Percentiles rank a stretch among this genome's conserved stretches.
Conservation (phyloP, 2,113 vertebrate species). For the Microcebus lehilahytsara region DNA sequence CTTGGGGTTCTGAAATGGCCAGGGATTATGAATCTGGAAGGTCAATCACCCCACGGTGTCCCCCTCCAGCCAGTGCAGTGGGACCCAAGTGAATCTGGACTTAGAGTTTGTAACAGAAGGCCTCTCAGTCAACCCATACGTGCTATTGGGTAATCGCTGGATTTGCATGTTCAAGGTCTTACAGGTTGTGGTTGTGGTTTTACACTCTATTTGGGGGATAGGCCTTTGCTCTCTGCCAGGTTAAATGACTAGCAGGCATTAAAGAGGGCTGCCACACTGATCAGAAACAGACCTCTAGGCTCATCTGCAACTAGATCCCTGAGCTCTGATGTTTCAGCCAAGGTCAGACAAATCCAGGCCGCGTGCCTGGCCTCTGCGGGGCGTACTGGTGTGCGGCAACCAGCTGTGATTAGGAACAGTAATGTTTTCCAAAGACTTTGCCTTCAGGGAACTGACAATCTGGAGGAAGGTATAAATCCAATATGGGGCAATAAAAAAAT, state of each 20-base stretch:
- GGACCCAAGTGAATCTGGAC: not conserved
- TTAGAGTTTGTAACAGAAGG: not conserved
- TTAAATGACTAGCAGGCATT: slow-evolving; percentile 64
- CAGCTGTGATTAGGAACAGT: slow-evolving; percentile 41
- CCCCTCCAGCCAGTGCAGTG: not conserved
- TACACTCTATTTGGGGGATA: slow-evolving; percentile 56
- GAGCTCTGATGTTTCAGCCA: slow-evolving; percentile 64
- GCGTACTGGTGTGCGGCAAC: not conserved
- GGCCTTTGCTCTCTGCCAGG: slow-evolving; percentile 38
- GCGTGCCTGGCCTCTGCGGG: not conserved
- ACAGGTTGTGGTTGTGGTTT: slow-evolving; percentile 66
- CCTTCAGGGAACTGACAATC: slow-evolving; percentile 65
- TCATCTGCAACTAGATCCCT: slow-evolving; percentile 41
- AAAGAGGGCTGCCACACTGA: slow-evolving; percentile 43
- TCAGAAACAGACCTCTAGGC: slow-evolving; percentile 70
- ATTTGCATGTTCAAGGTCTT: slow-evolving; percentile 52
- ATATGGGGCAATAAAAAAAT: slow-evolving; percentile 42
- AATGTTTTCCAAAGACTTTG: slow-evolving; percentile 64
- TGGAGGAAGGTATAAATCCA: slow-evolving; percentile 58
- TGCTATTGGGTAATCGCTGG: not conserved
- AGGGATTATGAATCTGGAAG: not conserved
- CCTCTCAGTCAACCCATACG: not conserved
- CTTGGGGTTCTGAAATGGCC: not conserved
- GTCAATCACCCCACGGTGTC: not conserved
- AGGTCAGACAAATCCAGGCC: slow-evolving; percentile 43